phyloP scores from a whole-genome alignment of 2,888 invertebrate genomes.

The Tromatobia lineatoria region DNA sequence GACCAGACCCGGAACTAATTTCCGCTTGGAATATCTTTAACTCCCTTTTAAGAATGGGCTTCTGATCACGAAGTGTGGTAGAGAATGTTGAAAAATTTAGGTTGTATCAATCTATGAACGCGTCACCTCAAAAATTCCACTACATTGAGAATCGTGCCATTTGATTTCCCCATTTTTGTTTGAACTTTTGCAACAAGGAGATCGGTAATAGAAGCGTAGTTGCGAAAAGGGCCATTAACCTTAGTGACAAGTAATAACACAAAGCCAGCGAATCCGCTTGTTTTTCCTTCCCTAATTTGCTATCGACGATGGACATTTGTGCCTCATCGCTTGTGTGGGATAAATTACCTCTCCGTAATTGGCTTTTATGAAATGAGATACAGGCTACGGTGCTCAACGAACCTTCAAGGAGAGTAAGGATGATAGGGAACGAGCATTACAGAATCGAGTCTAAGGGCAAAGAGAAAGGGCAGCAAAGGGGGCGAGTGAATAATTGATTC shows the following conservation, averaged over 20 bases:
- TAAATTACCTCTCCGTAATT: constrained; percentile 16
- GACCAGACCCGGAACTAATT: no score
- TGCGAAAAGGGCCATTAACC: no score
- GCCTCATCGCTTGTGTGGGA: neutral
- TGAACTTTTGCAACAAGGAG: no score
- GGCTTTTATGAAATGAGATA: constrained; percentile 26
- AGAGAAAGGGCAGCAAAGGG: neutral
- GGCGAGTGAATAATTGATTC: constrained; percentile 36
- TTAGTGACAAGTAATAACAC: neutral
- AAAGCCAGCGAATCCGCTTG: neutral
- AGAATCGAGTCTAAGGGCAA: neutral
- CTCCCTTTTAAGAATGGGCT: no score
- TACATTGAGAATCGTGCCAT: no score
- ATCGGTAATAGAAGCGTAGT: no score
- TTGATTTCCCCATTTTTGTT: no score
- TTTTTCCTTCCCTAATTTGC: neutral
- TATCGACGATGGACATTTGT: constrained; percentile 10
- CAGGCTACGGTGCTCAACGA: constrained; percentile 3
- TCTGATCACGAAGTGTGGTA: no score
- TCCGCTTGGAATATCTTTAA: no score
- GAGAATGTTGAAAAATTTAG: no score
- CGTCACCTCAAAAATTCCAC: no score
- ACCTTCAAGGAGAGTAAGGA: constrained; percentile 18
- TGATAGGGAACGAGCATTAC: constrained; percentile 4
- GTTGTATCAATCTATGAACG: no score